Evolutionary conservation across 2,797 vertebrate species (phyloP), one percentile per base, ranked within the genome.

Genomic region (Danio aesculapii): DNA sequence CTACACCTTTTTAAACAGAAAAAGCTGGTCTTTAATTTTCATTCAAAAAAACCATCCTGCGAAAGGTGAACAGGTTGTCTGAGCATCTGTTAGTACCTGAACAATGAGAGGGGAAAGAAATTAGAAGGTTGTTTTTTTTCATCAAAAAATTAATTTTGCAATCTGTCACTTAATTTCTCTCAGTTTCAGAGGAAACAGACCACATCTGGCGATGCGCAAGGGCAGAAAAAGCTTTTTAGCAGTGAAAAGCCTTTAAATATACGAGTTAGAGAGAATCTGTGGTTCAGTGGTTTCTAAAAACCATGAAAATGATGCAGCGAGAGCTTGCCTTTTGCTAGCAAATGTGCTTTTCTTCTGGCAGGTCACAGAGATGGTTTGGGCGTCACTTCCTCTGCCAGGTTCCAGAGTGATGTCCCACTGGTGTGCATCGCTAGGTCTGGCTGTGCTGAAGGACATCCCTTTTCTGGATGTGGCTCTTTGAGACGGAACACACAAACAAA

Each of bases 361-460:
- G 84, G 91, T 55, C 6, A 94, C 88, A 8, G 92, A 89, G n/a
- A 94, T 87, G 0, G 89, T 89, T 88, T 88, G 91, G 58, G 90
- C 85, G 17, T 86, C 68, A 2, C 77, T 84, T 81, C 84, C 90
- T 83, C 81, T 90, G 71, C 91, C 88, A 0, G 93, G 90, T 68
- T 93, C 91, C 79, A 92, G 83, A 0, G 84, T 71, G 3, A 93
- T 83, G 83, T 93, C 92, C 94, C 94, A 95, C 68, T 93, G 87
- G 8, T 86, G 81, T 0, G 89, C 75, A 79, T 94, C 92, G 69
- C 92, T 94, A 85, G 93, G 90, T 71, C 93, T 90, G 0, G 87
- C 91, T 1, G 89, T 84, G 13, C 86, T 93, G 89, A 95, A 95
- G 14, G 87, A 89, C 86, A 95, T 75, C 44, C 93, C 91, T 6